These are phyloP conservation scores for Cheilosia impressa DNA, from an alignment of 2,888 invertebrate species.

Conservation along the genomic window DNA sequence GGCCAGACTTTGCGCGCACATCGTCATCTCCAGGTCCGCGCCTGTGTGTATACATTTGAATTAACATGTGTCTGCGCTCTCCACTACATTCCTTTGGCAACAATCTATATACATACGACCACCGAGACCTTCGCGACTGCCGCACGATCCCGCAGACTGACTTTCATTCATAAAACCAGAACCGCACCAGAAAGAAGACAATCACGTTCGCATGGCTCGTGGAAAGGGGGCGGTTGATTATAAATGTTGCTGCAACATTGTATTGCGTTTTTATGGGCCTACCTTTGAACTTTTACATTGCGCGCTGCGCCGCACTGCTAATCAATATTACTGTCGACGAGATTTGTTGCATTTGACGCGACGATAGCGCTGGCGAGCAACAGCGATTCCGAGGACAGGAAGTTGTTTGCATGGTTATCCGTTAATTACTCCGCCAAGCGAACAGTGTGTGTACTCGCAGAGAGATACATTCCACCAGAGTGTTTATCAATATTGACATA, in stretches of 20 bases:
- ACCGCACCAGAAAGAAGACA: slow-evolving; percentile 6
- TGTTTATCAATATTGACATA: slow-evolving; percentile 74
- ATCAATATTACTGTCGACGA: slow-evolving; percentile 54
- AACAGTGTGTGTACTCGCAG: neutral
- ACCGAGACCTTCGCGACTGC: neutral
- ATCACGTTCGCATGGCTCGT: neutral
- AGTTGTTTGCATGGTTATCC: slow-evolving; percentile 56
- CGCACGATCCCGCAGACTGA: slow-evolving; percentile 33
- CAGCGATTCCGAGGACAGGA: slow-evolving; percentile 42
- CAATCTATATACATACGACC: slow-evolving; percentile 21
- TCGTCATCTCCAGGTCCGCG: slow-evolving; percentile 27
- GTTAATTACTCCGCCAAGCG: slow-evolving; percentile 44
- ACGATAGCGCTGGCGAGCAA: neutral
- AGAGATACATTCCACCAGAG: slow-evolving; percentile 43
- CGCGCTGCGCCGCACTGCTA: slow-evolving; percentile 28
- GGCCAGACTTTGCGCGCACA: slow-evolving; percentile 37
- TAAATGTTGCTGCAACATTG: slow-evolving; percentile 70
- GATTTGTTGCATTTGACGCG: slow-evolving; percentile 22
- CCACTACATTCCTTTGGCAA: slow-evolving; percentile 59
- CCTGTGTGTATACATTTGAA: slow-evolving; percentile 48
- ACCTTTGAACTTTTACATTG: slow-evolving; percentile 60
- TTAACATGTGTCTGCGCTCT: slow-evolving; percentile 72
- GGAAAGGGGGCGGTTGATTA: neutral
- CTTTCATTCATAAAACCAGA: slow-evolving; percentile 72
- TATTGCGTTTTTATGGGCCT: slow-evolving; percentile 39